Conservation (phyloP, 2,888 invertebrate genomes). For the Aspidiotus rigidus region DNA sequence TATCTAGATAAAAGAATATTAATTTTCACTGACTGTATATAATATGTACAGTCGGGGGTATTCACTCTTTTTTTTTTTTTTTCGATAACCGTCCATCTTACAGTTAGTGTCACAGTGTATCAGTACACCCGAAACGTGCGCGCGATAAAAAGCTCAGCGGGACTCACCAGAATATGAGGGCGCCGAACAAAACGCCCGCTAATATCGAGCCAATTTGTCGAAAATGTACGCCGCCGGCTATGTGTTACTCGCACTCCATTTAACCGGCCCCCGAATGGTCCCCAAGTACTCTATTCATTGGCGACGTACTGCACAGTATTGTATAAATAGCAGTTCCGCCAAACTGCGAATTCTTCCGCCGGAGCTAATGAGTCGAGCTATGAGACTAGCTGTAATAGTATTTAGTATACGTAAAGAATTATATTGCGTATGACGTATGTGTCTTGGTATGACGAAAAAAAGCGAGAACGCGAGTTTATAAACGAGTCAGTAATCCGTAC, state of each 20-base stretch:
- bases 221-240: constrained; percentile 30
- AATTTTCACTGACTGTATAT: constrained; percentile 25
- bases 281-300: neutral
- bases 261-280: constrained; percentile 2
- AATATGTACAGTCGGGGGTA: constrained; percentile 19
- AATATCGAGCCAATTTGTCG: constrained; percentile 31
- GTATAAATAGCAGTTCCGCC: neutral
- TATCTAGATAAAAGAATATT: constrained; percentile 28
- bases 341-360: neutral
- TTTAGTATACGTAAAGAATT: no score
- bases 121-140: constrained; percentile 19
- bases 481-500: no score
- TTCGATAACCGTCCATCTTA: neutral
- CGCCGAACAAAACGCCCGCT: constrained; percentile 30
- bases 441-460: no score
- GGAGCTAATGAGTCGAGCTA: neutral
- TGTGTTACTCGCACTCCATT: constrained; percentile 3
- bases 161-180: constrained; percentile 28
- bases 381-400: no score
- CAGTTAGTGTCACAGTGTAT: neutral
- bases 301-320: neutral
- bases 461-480: no score
- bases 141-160: constrained; percentile 31
- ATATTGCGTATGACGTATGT: no score
- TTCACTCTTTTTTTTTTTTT: constrained; percentile 19